Evolutionary conservation across 2,113 vertebrate species (phyloP), one percentile per base, ranked within the genome.

Genomic region (Chauna torquata): DNA sequence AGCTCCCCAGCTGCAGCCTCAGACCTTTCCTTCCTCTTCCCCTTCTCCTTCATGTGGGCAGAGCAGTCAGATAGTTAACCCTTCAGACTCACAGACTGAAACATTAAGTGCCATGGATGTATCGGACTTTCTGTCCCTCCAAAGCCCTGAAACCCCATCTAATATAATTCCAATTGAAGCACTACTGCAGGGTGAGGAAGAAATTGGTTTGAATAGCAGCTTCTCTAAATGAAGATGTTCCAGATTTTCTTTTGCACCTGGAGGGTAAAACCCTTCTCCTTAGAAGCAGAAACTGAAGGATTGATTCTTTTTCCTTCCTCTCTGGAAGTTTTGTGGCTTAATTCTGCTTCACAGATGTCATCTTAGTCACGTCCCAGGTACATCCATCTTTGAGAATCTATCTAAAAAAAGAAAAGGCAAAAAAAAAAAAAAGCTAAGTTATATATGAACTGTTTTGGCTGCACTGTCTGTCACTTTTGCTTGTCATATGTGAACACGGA

Each of bases 71-170:
- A 91, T 94, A 66, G 89, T 96, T 91, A 97, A 96, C 93, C 93
- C 97, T 94, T 94, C 98, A 66, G 96, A 98, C 95, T 95, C 97
- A 23, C 97, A 98, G 81, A 97, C 98, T 64, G 98, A 99, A 88
- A 98, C 97, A 2, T 98, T 99, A 97, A 98, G 99, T 98, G 99
- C 98, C 97, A 99, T 99, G 98, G 99, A 99, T 90, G 97, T 99
- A 84, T 99, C 99, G 0, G 99, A 99, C 97, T 99, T 99, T 94
- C 98, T 99, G 80, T 99, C 99, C 68, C 98, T 99, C 89, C 99
- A 99, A 97, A 99, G 98, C 97, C 98, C 99, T 8, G 99, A 98
- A 91, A 98, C 98, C 18, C 96, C 98, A 0, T 98, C 98, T 80
- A 98, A 97, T 91, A 98, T 98, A 87, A 98, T 98, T 90, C 97